Percentiles rank a stretch among this genome's conserved stretches.
Conservation (phyloP, 2,113 vertebrate genomes). For the Xyliphius kryptos region DNA sequence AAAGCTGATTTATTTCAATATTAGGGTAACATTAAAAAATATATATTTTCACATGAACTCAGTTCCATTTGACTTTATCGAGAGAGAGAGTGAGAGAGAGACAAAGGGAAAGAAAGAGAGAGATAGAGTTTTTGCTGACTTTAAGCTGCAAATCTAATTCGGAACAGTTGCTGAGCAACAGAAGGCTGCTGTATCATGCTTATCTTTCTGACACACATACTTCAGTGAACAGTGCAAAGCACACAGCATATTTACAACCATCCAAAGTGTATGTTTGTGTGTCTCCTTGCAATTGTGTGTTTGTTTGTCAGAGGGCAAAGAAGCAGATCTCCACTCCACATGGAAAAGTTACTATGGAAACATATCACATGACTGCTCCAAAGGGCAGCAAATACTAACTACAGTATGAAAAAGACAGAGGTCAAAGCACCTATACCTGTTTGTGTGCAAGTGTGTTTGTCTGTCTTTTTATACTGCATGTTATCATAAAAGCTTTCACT, state of each 20-base stretch:
- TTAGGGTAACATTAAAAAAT: too few species aligned
- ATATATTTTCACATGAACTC: too few species aligned
- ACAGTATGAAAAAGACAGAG: conserved; percentile 9
- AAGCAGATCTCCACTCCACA: conserved; percentile 28
- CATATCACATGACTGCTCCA: conserved; percentile 38
- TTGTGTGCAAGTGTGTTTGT: background rate
- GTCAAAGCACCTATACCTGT: background rate
- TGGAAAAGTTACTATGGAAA: conserved; percentile 38
- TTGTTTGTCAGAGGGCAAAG: conserved; percentile 23
- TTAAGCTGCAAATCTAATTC: conserved; percentile 30
- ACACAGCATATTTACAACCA: conserved; percentile 1
- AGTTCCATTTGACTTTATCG: too few species aligned
- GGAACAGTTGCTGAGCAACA: conserved; percentile 44
- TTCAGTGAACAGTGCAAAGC: background rate
- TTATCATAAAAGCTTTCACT: too few species aligned
- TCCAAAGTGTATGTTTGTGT: conserved; percentile 13
- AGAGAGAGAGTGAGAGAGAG: too few species aligned
- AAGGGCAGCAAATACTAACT: conserved; percentile 16
- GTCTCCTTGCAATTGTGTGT: conserved; percentile 6
- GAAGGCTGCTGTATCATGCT: conserved; percentile 30
- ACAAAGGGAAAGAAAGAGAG: background rate
- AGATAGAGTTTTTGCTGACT: conserved; percentile 23
- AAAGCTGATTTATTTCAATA: too few species aligned
- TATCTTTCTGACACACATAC: conserved; percentile 8
- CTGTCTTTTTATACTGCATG: too few species aligned